Evolutionary conservation across 2,113 vertebrate species (phyloP), one percentile per base, ranked within the genome.

Genomic region (Macquaria australasica): DNA sequence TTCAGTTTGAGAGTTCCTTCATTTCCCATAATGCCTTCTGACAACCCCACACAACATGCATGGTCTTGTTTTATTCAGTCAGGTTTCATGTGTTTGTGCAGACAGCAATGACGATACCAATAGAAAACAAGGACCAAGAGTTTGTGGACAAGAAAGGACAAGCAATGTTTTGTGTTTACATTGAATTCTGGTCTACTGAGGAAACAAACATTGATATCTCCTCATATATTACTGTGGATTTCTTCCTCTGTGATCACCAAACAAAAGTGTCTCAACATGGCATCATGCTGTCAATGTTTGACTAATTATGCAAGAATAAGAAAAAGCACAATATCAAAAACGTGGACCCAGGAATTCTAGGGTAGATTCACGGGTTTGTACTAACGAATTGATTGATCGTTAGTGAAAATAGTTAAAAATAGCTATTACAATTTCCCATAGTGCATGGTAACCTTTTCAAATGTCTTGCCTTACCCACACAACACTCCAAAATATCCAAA

Each of bases 21-120:
- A 45, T 85, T 75, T 81, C 63, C 84, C 68, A 73, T n/a, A 81
- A 82, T 83, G 48, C 83, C 50, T 1, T 72, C 14, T 12, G n/a
- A 79, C 60, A 20, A 51, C 37, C 25, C 7, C 45, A 62, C 60
- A 79, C 39, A 62, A 58, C 90, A 80, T 79, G 89, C 59, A 75
- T 3, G 50, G 67, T 84, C 89, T 92, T 86, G 87, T 88, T 91
- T 74, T 53, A 79, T 73, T 76, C 43, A 48, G 31, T 23, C 23
- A 25, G 23, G 53, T 34, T 77, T 76, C 43, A 72, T 39, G 18
- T 56, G 53, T 67, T 48, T 6, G 28, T 71, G 56, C 41, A 34
- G n/a, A 28, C n/a, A 82, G 41, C 39, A 21, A 45, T 12, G 50
- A 73, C 9, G 43, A 48, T 20, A 58, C 31, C 31, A 16, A 53